Base-by-base conservation (phyloP, 2,797 vertebrate species). In the Cossypha dichroa region DNA sequence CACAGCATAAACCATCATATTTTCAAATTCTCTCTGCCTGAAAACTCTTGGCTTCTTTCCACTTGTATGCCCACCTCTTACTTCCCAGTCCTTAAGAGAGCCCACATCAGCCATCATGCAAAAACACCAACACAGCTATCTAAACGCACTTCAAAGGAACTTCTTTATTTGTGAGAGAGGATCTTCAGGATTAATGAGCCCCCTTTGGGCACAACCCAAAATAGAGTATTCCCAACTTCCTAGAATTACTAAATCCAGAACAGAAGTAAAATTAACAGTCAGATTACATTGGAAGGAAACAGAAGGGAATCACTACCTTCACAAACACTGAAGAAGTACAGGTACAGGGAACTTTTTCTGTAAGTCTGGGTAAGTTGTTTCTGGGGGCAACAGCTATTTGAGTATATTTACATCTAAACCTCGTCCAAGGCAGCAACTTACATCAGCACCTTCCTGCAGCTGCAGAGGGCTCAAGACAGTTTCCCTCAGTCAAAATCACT, bases 391-490 rank as follows among this genome's bases (percentile, higher is more conserved):
- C 16, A 55, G 51, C 66, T 83, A 90, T 68, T 52, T 76, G 16
- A 88, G 83, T 55, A 6, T 41, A 92, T 85, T 94, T 91, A 84
- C 76, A 88, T 38, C 29, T 67, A 48, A 76, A 84, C 70, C 45
- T 84, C 62, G 43, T 93, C 85, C 63, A 76, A 77, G 69, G 59
- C 3, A 26, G 80, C 83, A 92, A 45, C 43, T 85, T 69, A 33
- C 7, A 88, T 51, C 69, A 93, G 90, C 46, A 49, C 68, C 79
- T 59, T 92, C 73, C 66, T 75, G 76, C 73, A 90, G 77, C 54
- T 94, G 85, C n/a, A 93, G 70, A 95, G 73, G 74, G 43, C 69
- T 90, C 85, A 48, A 90, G 74, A 90, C 62, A 72, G 76, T 55
- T 52, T 73, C 63, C 52, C 56, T 69, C 88, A 87, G 74, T 88